These are phyloP conservation scores for Drosophila bifasciata DNA, from an alignment of 1,140 invertebrate genomes.

Conservation along the genomic window DNA sequence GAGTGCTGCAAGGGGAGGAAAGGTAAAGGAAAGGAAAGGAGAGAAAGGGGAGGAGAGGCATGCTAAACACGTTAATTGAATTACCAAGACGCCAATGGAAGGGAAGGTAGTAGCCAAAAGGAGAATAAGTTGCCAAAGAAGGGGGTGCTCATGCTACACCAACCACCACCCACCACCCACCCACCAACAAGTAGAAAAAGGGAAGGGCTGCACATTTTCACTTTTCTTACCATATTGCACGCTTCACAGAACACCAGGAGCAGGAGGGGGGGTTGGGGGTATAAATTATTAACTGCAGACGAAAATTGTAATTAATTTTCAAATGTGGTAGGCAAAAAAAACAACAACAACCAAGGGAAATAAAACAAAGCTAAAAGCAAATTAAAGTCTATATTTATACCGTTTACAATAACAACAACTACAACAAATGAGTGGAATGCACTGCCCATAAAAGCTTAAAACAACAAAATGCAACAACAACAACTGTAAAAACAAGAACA, in stretches of 20 bases:
- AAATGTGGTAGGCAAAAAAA: conserved; percentile 44
- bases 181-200: conserved; percentile 9
- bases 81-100: conserved; percentile 50
- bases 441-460: conserved; percentile 69
- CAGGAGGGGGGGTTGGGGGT: neutral
- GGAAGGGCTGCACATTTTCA: conserved; percentile 33
- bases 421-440: conserved; percentile 62
- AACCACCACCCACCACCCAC: neutral
- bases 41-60: too few relatives aligned
- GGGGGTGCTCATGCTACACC: conserved; percentile 9
- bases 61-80: conserved; percentile 61
- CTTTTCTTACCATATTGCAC: conserved; percentile 45
- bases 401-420: conserved; percentile 25
- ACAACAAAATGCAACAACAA: conserved; percentile 56
- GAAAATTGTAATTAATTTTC: conserved; percentile 63
- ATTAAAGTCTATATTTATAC: conserved; percentile 68
- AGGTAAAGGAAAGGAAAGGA: neutral
- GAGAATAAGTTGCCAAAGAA: conserved; percentile 9
- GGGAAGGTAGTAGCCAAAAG: conserved; percentile 1
- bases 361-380: conserved; percentile 36
- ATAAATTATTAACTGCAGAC: conserved; percentile 50
- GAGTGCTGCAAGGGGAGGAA: too few relatives aligned
- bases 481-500: conserved; percentile 65
- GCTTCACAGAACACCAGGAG: conserved; percentile 12
- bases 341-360: conserved; percentile 4